These are phyloP conservation scores for Sebastes dallii DNA, from an alignment of 2,797 vertebrate genomes.

Conservation along the genomic window DNA sequence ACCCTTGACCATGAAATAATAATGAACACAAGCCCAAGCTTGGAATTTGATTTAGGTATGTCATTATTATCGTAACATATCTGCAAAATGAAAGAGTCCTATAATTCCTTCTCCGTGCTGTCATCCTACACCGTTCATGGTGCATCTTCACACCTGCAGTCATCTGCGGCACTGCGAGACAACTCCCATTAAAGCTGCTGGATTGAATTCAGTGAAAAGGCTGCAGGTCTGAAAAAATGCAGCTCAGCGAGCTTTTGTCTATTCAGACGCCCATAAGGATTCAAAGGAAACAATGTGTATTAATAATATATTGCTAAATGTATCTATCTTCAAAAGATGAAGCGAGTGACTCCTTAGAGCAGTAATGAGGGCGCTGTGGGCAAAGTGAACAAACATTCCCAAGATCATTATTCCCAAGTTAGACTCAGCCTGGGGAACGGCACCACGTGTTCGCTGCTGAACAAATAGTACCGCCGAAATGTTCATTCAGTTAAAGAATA, in stretches of 20 bases:
- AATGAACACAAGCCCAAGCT: background rate
- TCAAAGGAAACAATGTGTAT: slow-evolving; percentile 69
- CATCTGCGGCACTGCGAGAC: slow-evolving; percentile 8
- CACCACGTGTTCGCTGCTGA: slow-evolving; percentile 40
- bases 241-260: slow-evolving; percentile 23
- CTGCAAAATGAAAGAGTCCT: background rate
- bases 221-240: slow-evolving; percentile 34
- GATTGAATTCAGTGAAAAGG: slow-evolving; percentile 36
- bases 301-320: slow-evolving; percentile 67
- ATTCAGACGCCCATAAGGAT: slow-evolving; percentile 36
- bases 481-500: slow-evolving; percentile 36
- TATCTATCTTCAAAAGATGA: slow-evolving; percentile 63
- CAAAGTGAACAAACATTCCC: slow-evolving; percentile 71
- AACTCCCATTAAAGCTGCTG: slow-evolving; percentile 5
- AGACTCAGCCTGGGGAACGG: slow-evolving; percentile 53
- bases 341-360: slow-evolving; percentile 58
- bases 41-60: background rate
- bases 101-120: background rate
- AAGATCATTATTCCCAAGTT: slow-evolving; percentile 72
- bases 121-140: slow-evolving; percentile 16
- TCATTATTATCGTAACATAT: too few species aligned
- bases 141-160: slow-evolving; percentile 33
- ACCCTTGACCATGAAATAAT: slow-evolving; percentile 24
- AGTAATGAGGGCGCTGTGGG: slow-evolving; percentile 66
- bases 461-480: slow-evolving; percentile 44